These are phyloP conservation scores for Drosophila subpulchrella DNA, from an alignment of 1,140 invertebrate species.

Conservation along the genomic window DNA sequence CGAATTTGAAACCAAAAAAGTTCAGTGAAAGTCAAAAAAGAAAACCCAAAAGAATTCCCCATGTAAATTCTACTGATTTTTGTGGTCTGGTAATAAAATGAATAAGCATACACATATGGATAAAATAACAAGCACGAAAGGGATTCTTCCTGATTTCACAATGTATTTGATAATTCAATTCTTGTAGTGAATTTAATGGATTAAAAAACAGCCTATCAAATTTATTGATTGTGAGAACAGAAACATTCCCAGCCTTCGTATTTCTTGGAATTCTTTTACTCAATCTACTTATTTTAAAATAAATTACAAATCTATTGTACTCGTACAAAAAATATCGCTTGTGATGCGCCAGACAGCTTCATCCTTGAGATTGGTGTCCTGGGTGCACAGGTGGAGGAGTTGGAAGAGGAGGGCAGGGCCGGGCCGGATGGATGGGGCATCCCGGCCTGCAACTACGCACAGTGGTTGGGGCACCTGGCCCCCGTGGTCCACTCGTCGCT, in stretches of 20 bases:
- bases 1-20: conserved; percentile 57
- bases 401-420: conserved; percentile 7
- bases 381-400: conserved; percentile 35
- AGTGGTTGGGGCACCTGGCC: conserved; percentile 64
- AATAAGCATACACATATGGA: conserved; percentile 49
- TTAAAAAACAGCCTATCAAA: not conserved
- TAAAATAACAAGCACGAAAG: not conserved
- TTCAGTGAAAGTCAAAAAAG: conserved; percentile 34
- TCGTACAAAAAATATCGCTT: conserved; percentile 66
- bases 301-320: conserved; percentile 74
- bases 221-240: not conserved
- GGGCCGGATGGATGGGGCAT: not conserved
- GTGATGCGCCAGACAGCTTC: conserved; percentile 65
- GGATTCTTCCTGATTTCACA: not conserved
- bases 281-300: conserved; percentile 69
- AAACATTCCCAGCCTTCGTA: not conserved
- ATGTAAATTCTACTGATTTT: conserved; percentile 69
- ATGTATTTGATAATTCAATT: not conserved
- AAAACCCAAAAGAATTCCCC: conserved; percentile 46
- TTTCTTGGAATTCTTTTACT: conserved; percentile 35
- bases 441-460: conserved; percentile 55
- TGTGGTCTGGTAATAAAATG: conserved; percentile 67
- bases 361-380: conserved; percentile 52
- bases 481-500: conserved; percentile 88
- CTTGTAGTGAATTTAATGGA: not conserved